These are phyloP conservation scores for Polypedilum pembai DNA, from an alignment of 1,140 invertebrate species.

Conservation along the genomic window DNA sequence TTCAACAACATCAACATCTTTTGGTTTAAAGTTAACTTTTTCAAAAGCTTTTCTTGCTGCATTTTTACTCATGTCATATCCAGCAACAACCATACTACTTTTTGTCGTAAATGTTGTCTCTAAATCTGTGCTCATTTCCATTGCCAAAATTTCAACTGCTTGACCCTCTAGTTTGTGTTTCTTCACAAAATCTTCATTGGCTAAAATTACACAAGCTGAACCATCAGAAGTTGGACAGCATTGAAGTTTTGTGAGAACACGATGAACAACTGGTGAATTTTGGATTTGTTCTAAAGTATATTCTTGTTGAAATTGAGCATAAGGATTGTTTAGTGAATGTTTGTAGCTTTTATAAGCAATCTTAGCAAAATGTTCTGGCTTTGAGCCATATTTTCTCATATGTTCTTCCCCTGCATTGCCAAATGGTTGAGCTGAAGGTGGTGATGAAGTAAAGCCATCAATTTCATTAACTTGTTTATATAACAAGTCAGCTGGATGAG, in stretches of 20 bases:
- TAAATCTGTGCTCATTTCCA: constrained; percentile 93
- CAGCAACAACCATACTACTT: constrained; percentile 85
- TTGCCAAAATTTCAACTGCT: constrained; percentile 90
- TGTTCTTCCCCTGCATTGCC: constrained; percentile 94
- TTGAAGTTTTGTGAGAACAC: constrained; percentile 87
- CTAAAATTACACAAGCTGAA: constrained; percentile 84
- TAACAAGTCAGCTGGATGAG: constrained; percentile 91
- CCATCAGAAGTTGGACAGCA: constrained; percentile 98
- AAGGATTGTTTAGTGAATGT: constrained; percentile 93
- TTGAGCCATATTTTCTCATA: constrained; percentile 93
- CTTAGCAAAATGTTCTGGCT: constrained; percentile 87
- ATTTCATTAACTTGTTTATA: constrained; percentile 77
- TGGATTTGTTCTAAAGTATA: constrained; percentile 85
- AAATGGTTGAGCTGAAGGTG: constrained; percentile 92
- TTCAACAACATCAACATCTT: constrained; percentile 91
- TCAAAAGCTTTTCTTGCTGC: constrained; percentile 74
- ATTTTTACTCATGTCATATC: constrained; percentile 89
- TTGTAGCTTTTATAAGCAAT: constrained; percentile 97
- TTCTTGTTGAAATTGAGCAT: constrained; percentile 86
- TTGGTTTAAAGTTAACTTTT: constrained; percentile 65
- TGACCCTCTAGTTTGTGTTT: constrained; percentile 69
- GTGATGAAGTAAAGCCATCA: constrained; percentile 67
- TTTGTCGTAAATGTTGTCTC: constrained; percentile 73
- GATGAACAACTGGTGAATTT: constrained; percentile 75
- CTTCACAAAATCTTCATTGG: constrained; percentile 83